Evolutionary conservation across 1,140 invertebrate genomes (phyloP).

Genomic region (Dufourea novaeangliae): DNA sequence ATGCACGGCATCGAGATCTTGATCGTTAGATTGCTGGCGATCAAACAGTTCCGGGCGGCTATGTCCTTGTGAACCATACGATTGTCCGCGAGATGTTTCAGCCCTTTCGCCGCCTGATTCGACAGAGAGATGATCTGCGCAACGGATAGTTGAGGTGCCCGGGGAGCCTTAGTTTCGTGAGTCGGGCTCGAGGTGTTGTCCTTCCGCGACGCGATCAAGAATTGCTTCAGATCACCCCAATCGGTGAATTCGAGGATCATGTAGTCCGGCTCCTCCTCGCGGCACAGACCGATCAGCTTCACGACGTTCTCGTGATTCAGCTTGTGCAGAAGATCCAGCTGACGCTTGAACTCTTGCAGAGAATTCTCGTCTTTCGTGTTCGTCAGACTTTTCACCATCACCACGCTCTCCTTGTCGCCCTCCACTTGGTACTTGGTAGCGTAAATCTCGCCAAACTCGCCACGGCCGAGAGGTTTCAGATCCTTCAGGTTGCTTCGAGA

Average conservation of each 20-base stretch:
- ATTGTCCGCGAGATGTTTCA: slow-evolving; percentile 90
- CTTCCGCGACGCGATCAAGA: slow-evolving; percentile 91
- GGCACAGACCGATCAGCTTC: slow-evolving; percentile 90
- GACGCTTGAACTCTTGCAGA: slow-evolving; percentile 91
- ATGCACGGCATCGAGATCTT: slow-evolving; percentile 93
- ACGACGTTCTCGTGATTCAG: slow-evolving; percentile 91
- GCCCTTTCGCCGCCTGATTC: slow-evolving; percentile 91
- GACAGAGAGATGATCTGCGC: slow-evolving; percentile 88
- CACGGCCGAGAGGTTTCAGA: slow-evolving; percentile 92
- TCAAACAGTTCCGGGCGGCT: slow-evolving; percentile 95
- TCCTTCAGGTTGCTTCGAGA: slow-evolving; percentile 89
- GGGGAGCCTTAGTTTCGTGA: slow-evolving; percentile 78
- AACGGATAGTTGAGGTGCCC: slow-evolving; percentile 85
- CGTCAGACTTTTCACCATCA: slow-evolving; percentile 89
- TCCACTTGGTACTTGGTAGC: slow-evolving; percentile 84
- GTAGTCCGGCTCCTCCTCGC: slow-evolving; percentile 92
- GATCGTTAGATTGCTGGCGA: slow-evolving; percentile 90
- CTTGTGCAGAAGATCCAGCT: slow-evolving; percentile 92
- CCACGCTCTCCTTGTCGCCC: slow-evolving; percentile 81
- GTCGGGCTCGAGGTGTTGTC: slow-evolving; percentile 77
- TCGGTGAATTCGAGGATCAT: slow-evolving; percentile 96
- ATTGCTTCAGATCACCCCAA: slow-evolving; percentile 97
- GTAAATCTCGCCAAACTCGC: slow-evolving; percentile 95
- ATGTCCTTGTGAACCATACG: slow-evolving; percentile 93
- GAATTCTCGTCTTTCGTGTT: slow-evolving; percentile 89